Percentiles rank a stretch among this genome's conserved stretches.
Evolutionary conservation across 1,140 invertebrate species (phyloP).

Genomic region (Coenobita brevimanus): DNA sequence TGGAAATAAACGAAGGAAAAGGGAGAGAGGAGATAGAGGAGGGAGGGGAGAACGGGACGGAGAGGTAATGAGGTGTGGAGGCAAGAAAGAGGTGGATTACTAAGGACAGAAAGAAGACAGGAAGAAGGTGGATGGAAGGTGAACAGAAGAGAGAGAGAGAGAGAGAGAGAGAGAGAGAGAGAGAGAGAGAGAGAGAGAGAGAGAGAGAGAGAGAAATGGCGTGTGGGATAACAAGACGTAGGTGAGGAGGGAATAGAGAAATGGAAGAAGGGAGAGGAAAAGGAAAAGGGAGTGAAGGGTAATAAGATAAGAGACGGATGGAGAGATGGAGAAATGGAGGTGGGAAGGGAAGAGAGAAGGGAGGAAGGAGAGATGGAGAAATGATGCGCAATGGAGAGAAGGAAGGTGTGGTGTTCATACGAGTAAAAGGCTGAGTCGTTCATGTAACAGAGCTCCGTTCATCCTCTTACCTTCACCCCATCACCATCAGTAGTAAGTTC

Average conservation of each 20-base stretch:
- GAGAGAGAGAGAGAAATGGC: neutral
- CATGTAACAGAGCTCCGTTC: too few species aligned
- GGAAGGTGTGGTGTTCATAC: too few species aligned
- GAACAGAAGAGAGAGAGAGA: constrained; percentile 3
- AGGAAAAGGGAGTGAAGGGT: neutral
- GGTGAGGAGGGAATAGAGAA: neutral
- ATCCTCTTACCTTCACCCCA: too few species aligned
- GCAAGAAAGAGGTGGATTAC: neutral
- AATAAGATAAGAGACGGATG: neutral
- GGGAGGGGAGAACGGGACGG: neutral
- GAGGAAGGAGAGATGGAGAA: neutral
- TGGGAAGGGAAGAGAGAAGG: neutral
- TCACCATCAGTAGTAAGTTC: too few species aligned
- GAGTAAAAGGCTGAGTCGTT: too few species aligned
- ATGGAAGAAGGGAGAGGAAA: neutral
- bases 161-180: constrained; percentile 1
- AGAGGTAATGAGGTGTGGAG: neutral
- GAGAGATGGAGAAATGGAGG: neutral
- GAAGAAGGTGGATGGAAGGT: neutral
- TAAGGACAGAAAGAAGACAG: neutral
- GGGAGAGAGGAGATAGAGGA: neutral
- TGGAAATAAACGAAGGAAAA: neutral
- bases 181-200: constrained; percentile 16
- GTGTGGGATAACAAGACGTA: neutral
- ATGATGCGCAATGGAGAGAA: neutral